Conservation (phyloP, 92 coral and sea anemone species). For the Zoanthus gigantus region DNA sequence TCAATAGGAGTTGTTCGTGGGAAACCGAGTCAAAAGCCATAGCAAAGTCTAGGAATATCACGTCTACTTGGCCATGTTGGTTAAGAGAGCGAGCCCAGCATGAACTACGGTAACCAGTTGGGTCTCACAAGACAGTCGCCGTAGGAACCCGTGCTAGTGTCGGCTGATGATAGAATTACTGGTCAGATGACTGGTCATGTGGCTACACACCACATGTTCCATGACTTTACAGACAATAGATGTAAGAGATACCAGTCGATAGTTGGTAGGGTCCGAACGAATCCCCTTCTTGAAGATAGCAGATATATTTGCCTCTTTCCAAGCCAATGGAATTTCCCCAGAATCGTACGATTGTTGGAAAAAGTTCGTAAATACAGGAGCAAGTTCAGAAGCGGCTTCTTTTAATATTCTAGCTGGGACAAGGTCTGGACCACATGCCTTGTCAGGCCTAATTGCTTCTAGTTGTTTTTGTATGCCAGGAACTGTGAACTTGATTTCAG, state of each 20-base stretch:
- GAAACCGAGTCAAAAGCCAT: constrained; percentile 24
- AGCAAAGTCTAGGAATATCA: constrained; percentile 14
- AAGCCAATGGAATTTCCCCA: background rate
- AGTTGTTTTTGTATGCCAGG: constrained; percentile 41
- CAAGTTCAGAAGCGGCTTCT: background rate
- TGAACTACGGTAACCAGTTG: constrained; percentile 37
- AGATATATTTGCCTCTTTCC: constrained; percentile 5
- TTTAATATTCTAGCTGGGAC: background rate
- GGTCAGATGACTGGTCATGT: constrained; percentile 43
- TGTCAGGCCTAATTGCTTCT: background rate
- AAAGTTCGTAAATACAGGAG: background rate
- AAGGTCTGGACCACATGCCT: background rate
- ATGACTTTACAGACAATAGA: constrained; percentile 24
- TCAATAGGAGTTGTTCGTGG: constrained; percentile 15
- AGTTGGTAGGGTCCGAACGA: background rate
- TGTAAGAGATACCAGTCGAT: constrained; percentile 44
- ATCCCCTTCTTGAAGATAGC: background rate
- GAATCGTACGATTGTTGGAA: background rate
- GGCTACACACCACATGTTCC: constrained; percentile 47
- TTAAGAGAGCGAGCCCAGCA: constrained; percentile 31
- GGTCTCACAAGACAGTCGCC: constrained; percentile 51
- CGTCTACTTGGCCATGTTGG: constrained; percentile 19
- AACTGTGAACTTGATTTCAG: constrained; percentile 19
- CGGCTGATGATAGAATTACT: constrained; percentile 7
- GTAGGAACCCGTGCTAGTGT: constrained; percentile 35